Conservation (phyloP, 2,797 vertebrate species). For the Melanotaenia pygmaea region DNA sequence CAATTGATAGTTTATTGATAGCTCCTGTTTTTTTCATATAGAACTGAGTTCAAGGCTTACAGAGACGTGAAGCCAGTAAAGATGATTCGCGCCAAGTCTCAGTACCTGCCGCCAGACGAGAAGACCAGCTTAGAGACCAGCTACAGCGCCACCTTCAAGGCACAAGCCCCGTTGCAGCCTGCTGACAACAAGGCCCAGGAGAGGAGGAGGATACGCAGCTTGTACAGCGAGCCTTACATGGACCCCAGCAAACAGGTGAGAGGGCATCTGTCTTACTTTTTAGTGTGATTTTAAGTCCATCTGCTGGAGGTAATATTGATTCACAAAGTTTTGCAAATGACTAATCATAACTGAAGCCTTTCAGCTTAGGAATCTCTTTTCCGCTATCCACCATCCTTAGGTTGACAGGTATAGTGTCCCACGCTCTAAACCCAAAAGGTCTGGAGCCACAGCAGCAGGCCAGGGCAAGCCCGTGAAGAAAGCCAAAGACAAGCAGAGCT, state of each 20-base stretch:
- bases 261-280: neutral
- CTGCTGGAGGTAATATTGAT: neutral
- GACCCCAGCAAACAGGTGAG: conserved; percentile 90
- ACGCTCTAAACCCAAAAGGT: conserved; percentile 95
- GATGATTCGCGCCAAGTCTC: conserved; percentile 89
- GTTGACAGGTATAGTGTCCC: conserved; percentile 90
- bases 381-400: conserved; percentile 77
- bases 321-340: conserved; percentile 1
- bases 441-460: conserved; percentile 79
- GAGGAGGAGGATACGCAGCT: conserved; percentile 93
- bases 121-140: conserved; percentile 92
- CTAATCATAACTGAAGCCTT: conserved; percentile 1
- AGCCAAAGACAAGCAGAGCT: conserved; percentile 94
- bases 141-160: conserved; percentile 93
- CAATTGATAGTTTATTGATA: neutral
- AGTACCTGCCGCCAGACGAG: conserved; percentile 91
- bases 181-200: conserved; percentile 89
- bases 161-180: conserved; percentile 80
- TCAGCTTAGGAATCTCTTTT: conserved; percentile 61
- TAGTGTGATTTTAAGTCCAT: neutral
- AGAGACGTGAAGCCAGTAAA: conserved; percentile 90
- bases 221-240: conserved; percentile 93
- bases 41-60: conserved; percentile 95
- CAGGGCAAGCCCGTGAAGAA: conserved; percentile 90
- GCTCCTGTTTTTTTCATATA: conserved; percentile 65